These are phyloP conservation scores for Phortica magna DNA, from an alignment of 2,888 invertebrate species.

Conservation along the genomic window DNA sequence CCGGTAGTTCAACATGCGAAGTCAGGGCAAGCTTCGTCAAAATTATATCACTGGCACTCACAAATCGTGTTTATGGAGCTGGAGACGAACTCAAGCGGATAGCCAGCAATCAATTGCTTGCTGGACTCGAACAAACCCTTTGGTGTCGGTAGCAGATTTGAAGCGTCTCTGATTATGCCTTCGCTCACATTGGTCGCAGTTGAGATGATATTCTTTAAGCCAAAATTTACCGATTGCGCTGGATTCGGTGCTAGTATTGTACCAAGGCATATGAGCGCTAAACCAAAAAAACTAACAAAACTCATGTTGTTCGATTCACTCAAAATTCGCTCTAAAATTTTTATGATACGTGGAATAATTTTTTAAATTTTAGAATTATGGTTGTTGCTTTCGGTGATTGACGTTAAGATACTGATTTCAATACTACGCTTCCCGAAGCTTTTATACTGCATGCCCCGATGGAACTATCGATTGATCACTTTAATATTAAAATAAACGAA, in stretches of 20 bases:
- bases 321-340: background rate
- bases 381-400: background rate
- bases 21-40: background rate
- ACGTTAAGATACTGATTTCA: background rate
- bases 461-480: background rate
- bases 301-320: background rate
- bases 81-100: constrained; percentile 74
- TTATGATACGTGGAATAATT: background rate
- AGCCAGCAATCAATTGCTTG: constrained; percentile 75
- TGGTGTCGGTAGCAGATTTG: constrained; percentile 63
- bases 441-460: background rate
- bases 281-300: background rate
- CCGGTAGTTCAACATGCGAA: background rate
- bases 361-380: background rate
- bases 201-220: constrained; percentile 57
- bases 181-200: constrained; percentile 58
- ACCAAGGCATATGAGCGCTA: constrained; percentile 7
- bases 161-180: constrained; percentile 57
- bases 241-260: background rate
- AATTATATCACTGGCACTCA: constrained; percentile 53
- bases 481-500: background rate
- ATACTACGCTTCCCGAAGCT: background rate
- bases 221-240: constrained; percentile 49
- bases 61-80: constrained; percentile 70
- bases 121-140: constrained; percentile 65